Conservation (phyloP, 1,140 invertebrate species). For the Hyphantria cunea region DNA sequence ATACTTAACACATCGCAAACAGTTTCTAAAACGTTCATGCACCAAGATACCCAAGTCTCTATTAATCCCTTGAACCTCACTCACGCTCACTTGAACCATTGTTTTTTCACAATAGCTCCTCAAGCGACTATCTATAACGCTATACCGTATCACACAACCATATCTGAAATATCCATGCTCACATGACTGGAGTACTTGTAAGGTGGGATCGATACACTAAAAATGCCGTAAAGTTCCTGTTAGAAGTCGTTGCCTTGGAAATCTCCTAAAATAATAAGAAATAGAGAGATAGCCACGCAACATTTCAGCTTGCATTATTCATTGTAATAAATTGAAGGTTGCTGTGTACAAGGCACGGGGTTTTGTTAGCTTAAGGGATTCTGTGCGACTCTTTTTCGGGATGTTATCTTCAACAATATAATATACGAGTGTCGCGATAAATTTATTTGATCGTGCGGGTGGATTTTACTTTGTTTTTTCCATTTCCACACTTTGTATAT, state of each 20-base stretch:
- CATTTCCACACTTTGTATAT: no score
- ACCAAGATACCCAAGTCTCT: constrained; percentile 1
- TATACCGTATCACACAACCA: constrained; percentile 7
- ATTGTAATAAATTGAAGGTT: constrained; percentile 27
- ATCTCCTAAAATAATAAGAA: constrained; percentile 29
- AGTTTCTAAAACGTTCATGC: neutral
- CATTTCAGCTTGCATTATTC: constrained; percentile 20
- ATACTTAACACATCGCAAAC: neutral
- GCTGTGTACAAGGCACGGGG: constrained; percentile 11
- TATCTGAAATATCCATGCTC: neutral
- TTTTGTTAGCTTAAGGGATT: constrained; percentile 17
- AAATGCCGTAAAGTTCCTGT: constrained; percentile 9
- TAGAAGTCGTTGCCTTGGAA: neutral
- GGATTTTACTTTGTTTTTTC: constrained; percentile 1
- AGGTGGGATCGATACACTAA: neutral
- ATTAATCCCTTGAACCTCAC: constrained; percentile 21
- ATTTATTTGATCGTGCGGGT: neutral
- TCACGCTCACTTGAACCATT: constrained; percentile 10
- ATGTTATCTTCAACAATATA: constrained; percentile 9
- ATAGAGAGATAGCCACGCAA: neutral
- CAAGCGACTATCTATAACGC: constrained; percentile 8
- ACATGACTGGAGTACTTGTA: neutral
- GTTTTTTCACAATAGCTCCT: constrained; percentile 9
- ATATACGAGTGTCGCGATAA: constrained; percentile 11
- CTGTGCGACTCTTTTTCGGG: constrained; percentile 8